Conservation (phyloP, 2,113 vertebrate genomes). For the Mastomys coucha region DNA sequence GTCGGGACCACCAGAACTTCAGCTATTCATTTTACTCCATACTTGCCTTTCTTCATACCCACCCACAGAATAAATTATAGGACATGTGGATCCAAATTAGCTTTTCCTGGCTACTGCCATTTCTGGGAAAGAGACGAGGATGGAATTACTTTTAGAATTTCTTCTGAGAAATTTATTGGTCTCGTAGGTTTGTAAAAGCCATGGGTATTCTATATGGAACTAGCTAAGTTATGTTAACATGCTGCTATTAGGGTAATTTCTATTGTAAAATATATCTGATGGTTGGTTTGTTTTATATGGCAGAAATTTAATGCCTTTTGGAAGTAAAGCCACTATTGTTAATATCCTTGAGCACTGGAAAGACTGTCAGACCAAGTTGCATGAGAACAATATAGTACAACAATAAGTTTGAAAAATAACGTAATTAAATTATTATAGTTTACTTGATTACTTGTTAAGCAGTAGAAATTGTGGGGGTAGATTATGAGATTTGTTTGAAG, state of each 20-base stretch:
- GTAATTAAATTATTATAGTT: conserved; percentile 79
- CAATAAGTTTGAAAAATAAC: conserved; percentile 74
- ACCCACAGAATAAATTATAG: conserved; percentile 63
- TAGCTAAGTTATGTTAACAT: conserved; percentile 58
- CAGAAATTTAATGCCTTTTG: conserved; percentile 67
- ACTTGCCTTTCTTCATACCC: conserved; percentile 35
- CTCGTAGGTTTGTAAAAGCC: conserved; percentile 54
- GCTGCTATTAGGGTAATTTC: conserved; percentile 53
- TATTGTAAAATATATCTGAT: conserved; percentile 59
- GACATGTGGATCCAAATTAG: conserved; percentile 53
- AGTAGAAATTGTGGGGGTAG: conserved; percentile 74
- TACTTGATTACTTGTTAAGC: conserved; percentile 77
- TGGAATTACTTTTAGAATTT: conserved; percentile 66
- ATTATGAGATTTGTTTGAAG: conserved; percentile 83
- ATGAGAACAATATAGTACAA: conserved; percentile 70
- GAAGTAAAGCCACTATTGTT: conserved; percentile 68
- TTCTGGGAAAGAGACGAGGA: conserved; percentile 63
- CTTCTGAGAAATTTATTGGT: conserved; percentile 63
- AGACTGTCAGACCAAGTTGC: conserved; percentile 47
- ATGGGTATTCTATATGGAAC: conserved; percentile 9
- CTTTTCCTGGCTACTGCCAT: conserved; percentile 64
- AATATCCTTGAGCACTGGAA: conserved; percentile 69
- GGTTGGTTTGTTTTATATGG: conserved; percentile 62
- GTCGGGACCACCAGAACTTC: neutral
- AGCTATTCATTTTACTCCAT: conserved; percentile 63